Evolutionary conservation across 2,888 invertebrate species (phyloP).

Genomic region (Lepas anatifera): DNA sequence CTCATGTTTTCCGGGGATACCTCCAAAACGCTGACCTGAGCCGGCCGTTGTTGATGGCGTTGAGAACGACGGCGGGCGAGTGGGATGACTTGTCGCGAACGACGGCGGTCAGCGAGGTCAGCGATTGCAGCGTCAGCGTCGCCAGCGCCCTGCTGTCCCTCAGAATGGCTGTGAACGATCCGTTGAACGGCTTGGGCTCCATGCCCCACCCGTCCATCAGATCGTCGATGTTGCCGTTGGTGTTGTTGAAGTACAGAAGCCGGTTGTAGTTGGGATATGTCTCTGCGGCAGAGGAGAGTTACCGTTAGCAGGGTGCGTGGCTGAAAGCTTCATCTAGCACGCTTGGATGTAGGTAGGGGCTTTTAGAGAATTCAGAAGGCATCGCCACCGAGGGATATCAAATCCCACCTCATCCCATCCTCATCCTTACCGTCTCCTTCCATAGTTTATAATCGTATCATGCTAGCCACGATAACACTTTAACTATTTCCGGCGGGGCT

Average conservation of each 20-base stretch:
- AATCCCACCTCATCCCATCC: too few species aligned
- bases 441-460: too few species aligned
- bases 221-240: neutral
- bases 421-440: too few species aligned
- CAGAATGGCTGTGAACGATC: neutral
- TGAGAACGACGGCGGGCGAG: neutral
- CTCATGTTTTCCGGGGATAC: too few species aligned
- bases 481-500: too few species aligned
- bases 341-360: too few species aligned
- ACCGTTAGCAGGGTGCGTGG: neutral
- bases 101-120: neutral
- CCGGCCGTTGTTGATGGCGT: constrained; percentile 9
- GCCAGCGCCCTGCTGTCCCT: neutral
- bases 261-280: neutral
- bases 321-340: too few species aligned
- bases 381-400: too few species aligned
- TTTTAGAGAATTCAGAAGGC: too few species aligned
- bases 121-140: neutral
- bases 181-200: neutral
- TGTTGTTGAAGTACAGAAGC: neutral
- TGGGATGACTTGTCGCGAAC: neutral
- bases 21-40: too few species aligned
- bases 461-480: too few species aligned
- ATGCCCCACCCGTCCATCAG: neutral
- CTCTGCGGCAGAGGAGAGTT: neutral